Conservation (phyloP, 2,113 vertebrate species). For the Gadus chalcogrammus region DNA sequence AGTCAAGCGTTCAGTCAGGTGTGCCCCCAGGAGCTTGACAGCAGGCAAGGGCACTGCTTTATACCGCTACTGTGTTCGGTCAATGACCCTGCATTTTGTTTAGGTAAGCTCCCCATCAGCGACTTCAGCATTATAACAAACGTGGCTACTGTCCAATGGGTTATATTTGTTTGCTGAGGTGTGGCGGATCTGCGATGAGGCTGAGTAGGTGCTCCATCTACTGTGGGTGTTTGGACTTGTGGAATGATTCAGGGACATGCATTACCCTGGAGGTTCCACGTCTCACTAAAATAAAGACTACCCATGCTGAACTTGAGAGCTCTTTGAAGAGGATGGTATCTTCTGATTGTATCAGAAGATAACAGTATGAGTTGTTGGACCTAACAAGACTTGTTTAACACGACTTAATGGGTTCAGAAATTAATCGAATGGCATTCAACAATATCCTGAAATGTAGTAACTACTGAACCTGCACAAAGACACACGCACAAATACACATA, state of each 20-base stretch:
- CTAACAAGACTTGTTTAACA: too few species aligned
- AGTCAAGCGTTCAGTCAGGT: not conserved
- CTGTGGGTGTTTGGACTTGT: slow-evolving; percentile 2
- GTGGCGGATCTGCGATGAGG: too few species aligned
- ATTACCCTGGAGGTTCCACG: not conserved
- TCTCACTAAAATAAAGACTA: not conserved
- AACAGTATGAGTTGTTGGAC: too few species aligned
- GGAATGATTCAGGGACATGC: not conserved
- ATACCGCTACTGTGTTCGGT: not conserved
- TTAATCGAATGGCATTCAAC: too few species aligned
- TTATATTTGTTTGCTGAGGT: not conserved
- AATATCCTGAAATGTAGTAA: too few species aligned
- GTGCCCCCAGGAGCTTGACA: not conserved
- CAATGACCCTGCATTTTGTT: not conserved
- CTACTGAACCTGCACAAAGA: too few species aligned
- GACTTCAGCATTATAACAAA: too few species aligned
- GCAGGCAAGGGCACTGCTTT: not conserved
- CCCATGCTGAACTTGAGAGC: not conserved
- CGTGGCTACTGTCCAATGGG: not conserved
- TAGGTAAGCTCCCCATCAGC: slow-evolving; percentile 14
- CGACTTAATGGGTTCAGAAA: too few species aligned
- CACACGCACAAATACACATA: too few species aligned
- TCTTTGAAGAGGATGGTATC: not conserved
- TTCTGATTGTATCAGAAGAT: not conserved
- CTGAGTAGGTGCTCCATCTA: too few species aligned